Percentiles rank a stretch among this genome's conserved stretches.
Conservation (phyloP, 2,113 vertebrate genomes). For the Aepyceros melampus region DNA sequence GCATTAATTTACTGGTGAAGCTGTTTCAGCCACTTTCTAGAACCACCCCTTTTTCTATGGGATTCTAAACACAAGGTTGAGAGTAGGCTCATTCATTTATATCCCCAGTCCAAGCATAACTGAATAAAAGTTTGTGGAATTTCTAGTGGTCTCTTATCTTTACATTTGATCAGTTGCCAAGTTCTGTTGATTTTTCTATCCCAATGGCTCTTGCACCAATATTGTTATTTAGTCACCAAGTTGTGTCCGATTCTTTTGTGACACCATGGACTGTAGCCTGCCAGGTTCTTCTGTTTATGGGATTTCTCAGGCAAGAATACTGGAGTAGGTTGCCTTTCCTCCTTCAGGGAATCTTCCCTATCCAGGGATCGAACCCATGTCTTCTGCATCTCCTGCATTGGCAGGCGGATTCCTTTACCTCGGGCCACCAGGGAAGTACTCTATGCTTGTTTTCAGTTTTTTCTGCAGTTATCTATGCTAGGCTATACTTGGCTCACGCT, state of each 20-base stretch:
- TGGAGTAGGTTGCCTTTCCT: not conserved
- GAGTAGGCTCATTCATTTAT: not conserved
- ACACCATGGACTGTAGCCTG: not conserved
- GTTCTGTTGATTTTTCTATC: not conserved
- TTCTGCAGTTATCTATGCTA: not conserved
- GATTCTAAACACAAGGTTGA: not conserved
- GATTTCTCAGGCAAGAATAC: not conserved
- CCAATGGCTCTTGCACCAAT: not conserved
- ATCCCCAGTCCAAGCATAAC: not conserved
- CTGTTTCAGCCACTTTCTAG: not conserved
- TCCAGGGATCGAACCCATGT: not conserved
- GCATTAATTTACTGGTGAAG: not conserved
- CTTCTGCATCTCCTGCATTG: not conserved
- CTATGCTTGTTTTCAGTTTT: not conserved
- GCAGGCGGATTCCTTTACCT: not conserved
- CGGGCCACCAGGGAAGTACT: not conserved
- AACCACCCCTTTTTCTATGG: not conserved
- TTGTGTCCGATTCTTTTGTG: not conserved
- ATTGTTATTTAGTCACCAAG: not conserved
- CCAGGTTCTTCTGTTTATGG: not conserved
- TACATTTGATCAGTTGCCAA: not conserved
- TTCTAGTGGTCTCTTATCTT: not conserved
- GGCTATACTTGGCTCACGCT: not conserved
- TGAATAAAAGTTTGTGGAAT: not conserved
- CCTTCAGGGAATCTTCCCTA: not conserved